A percentile compares a stretch with the other conserved stretches of the same genome.
These are phyloP conservation scores for Platyura marginata DNA, from an alignment of 1,140 invertebrate genomes.

Conservation along the genomic window DNA sequence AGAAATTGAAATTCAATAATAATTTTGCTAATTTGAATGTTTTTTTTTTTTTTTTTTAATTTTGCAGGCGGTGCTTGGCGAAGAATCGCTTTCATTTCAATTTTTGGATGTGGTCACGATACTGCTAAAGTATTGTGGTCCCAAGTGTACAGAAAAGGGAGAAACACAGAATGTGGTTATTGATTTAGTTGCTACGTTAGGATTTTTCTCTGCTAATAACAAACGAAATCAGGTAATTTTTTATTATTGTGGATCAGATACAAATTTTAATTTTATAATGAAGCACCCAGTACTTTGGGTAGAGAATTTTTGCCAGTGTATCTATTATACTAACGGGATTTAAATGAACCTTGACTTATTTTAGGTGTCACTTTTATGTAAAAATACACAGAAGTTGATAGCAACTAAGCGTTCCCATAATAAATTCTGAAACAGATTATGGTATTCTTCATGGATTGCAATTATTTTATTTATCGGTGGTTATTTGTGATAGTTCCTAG, in stretches of 20 bases:
- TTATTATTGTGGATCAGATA: not conserved
- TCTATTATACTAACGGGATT: not conserved
- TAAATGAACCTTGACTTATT: not conserved
- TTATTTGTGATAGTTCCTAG: no score
- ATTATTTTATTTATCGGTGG: no score
- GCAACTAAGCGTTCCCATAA: not conserved
- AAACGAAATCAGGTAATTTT: constrained; percentile 26
- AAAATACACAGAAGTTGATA: not conserved
- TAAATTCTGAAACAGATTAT: no score
- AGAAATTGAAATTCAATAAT: no score
- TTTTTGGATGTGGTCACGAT: constrained; percentile 75
- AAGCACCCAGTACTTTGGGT: not conserved
- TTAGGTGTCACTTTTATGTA: not conserved
- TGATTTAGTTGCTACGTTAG: constrained; percentile 31
- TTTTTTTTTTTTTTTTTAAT: constrained; percentile 4
- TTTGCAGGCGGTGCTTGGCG: constrained; percentile 60
- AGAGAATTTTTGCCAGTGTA: not conserved
- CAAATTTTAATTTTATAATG: not conserved
- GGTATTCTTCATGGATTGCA: no score
- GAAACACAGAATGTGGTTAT: constrained; percentile 29
- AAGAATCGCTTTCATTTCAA: constrained; percentile 69
- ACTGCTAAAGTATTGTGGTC: constrained; percentile 60
- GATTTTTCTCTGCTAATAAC: constrained; percentile 32
- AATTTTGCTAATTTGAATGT: no score
- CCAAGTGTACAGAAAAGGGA: constrained; percentile 25